Percentiles rank a stretch among this genome's conserved stretches.
These are phyloP conservation scores for Micromesistius poutassou DNA, from an alignment of 2,797 vertebrate genomes.

Conservation along the genomic window DNA sequence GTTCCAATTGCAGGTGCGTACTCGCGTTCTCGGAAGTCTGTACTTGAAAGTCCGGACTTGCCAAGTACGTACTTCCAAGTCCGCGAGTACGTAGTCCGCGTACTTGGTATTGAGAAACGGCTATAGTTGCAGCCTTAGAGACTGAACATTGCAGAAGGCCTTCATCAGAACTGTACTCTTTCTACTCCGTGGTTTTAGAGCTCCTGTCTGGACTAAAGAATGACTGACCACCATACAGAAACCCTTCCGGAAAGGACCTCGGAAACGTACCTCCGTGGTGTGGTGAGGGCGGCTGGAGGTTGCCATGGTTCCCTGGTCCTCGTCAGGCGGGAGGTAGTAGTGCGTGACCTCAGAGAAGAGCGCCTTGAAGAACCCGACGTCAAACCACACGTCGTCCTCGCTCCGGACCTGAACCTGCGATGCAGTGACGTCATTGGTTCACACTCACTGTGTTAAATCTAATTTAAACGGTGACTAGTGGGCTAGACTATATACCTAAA, in stretches of 20 bases:
- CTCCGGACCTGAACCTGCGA: constrained; percentile 49
- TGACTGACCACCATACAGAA: not conserved
- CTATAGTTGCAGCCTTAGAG: not conserved
- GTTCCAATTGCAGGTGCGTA: too few species aligned
- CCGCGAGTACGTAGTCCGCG: too few species aligned
- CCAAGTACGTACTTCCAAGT: too few species aligned
- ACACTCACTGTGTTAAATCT: too few species aligned
- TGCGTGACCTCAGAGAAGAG: constrained; percentile 86
- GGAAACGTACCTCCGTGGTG: constrained; percentile 54
- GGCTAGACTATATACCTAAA: not conserved
- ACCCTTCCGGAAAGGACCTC: not conserved
- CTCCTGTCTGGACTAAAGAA: not conserved
- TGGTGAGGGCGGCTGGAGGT: constrained; percentile 26
- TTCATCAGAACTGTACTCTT: too few species aligned
- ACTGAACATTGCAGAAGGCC: not conserved
- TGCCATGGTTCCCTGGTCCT: constrained; percentile 52
- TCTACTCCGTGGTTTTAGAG: too few species aligned
- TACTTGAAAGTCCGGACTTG: too few species aligned
- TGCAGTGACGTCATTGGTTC: not conserved
- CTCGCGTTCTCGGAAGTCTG: too few species aligned
- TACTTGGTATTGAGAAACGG: too few species aligned
- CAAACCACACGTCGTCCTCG: constrained; percentile 81
- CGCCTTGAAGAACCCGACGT: constrained; percentile 90
- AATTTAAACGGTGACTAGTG: not conserved
- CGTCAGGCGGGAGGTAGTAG: constrained; percentile 84